Conservation (phyloP, 2,113 vertebrate species). For the Nerophis lumbriciformis region DNA sequence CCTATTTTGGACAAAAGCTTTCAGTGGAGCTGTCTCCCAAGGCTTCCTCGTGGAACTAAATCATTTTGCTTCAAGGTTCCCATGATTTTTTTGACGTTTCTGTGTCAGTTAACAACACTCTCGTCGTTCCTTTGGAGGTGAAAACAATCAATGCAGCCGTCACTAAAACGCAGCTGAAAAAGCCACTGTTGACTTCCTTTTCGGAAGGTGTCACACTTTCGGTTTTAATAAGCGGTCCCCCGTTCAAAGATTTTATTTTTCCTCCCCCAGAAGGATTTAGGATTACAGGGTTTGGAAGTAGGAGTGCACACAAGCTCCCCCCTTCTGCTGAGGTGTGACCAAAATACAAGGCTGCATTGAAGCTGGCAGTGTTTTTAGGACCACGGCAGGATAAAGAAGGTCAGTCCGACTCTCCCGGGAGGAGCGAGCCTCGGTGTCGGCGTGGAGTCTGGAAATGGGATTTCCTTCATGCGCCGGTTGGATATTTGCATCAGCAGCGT, state of each 20-base stretch:
- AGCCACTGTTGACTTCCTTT: conserved; percentile 13
- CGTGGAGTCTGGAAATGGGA: conserved; percentile 36
- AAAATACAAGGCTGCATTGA: conserved; percentile 25
- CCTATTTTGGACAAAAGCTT: neutral
- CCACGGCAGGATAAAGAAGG: conserved; percentile 38
- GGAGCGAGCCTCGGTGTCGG: conserved; percentile 24
- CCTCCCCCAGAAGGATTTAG: neutral
- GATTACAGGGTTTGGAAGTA: conserved; percentile 13
- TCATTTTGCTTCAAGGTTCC: neutral
- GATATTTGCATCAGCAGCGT: conserved; percentile 45
- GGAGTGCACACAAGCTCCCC: neutral
- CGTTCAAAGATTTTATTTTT: neutral
- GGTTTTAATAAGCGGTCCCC: conserved; percentile 9
- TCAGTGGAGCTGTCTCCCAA: neutral
- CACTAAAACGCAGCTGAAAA: conserved; percentile 1
- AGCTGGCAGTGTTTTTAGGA: conserved; percentile 29
- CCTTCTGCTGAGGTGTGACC: conserved; percentile 18
- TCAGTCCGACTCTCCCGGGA: conserved; percentile 37
- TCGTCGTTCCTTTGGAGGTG: neutral
- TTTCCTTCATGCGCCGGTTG: conserved; percentile 41
- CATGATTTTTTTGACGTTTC: neutral
- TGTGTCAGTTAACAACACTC: neutral
- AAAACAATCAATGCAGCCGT: conserved; percentile 1
- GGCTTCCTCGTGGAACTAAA: neutral
- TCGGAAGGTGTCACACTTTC: conserved; percentile 1